These are phyloP conservation scores for Heliconius cydno DNA, from an alignment of 2,888 invertebrate species.

Conservation along the genomic window DNA sequence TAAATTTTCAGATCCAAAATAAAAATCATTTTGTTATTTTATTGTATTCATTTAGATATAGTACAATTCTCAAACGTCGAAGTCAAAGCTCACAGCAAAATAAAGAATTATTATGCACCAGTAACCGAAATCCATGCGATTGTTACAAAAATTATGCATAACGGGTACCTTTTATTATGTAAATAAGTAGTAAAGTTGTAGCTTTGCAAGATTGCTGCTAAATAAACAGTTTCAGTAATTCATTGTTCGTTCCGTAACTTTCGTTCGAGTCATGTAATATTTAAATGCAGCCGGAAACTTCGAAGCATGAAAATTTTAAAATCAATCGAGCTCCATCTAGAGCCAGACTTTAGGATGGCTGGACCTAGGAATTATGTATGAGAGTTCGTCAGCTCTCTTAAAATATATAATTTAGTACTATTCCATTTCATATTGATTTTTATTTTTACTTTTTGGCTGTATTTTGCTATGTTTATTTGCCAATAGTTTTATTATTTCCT, in stretches of 20 bases:
- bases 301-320: slow-evolving; percentile 33
- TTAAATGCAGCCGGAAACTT: slow-evolving; percentile 24
- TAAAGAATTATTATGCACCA: neutral
- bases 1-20: slow-evolving; percentile 13
- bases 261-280: slow-evolving; percentile 22
- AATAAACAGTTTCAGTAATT: slow-evolving; percentile 27
- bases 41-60: neutral
- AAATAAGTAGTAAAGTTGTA: slow-evolving; percentile 15
- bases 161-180: neutral
- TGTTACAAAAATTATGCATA: slow-evolving; percentile 8
- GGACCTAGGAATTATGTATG: slow-evolving; percentile 35
- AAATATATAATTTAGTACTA: neutral
- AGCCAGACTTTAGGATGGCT: slow-evolving; percentile 13
- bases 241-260: slow-evolving; percentile 19
- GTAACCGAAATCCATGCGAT: neutral
- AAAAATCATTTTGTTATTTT: neutral
- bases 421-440: slow-evolving; percentile 1
- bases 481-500: neutral
- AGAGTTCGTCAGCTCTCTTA: slow-evolving; percentile 30
- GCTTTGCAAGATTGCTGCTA: slow-evolving; percentile 24
- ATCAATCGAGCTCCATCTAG: slow-evolving; percentile 31
- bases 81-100: neutral
- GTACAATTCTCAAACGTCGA: neutral
- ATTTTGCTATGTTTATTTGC: neutral
- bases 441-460: neutral